These are phyloP conservation scores for Mimachlamys varia DNA, from an alignment of 2,888 invertebrate species.

Conservation along the genomic window DNA sequence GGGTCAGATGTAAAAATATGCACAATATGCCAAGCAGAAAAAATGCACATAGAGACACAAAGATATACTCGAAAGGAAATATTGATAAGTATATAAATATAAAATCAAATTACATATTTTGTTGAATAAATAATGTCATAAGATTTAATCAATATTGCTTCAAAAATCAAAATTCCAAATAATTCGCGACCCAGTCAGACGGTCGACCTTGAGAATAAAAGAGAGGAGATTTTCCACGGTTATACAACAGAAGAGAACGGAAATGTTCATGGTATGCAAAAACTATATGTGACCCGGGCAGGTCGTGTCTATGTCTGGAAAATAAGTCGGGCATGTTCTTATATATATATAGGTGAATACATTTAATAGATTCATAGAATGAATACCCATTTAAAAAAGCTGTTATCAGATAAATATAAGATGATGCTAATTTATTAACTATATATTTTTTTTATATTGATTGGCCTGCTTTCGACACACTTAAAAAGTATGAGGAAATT, in stretches of 20 bases:
- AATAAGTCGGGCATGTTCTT: no score
- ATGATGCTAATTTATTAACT: no score
- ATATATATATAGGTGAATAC: no score
- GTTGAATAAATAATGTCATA: no score
- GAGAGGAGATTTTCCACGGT: slow-evolving; percentile 22
- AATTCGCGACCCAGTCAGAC: not conserved
- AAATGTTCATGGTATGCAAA: not conserved
- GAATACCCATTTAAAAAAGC: no score
- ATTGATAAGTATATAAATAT: not conserved
- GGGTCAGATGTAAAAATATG: not conserved
- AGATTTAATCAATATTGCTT: not conserved
- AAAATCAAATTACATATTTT: not conserved
- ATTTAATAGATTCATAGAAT: no score
- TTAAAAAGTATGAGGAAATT: no score
- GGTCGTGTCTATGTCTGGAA: no score
- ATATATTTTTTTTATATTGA: no score
- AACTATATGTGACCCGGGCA: no score
- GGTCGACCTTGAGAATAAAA: not conserved
- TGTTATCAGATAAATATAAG: no score
- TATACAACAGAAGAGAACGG: not conserved
- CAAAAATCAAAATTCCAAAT: not conserved
- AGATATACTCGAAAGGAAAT: not conserved
- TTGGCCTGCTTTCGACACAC: no score
- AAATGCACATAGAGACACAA: not conserved
- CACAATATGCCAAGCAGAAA: not conserved